Conservation (phyloP, 2,797 vertebrate species). For the Netta rufina region DNA sequence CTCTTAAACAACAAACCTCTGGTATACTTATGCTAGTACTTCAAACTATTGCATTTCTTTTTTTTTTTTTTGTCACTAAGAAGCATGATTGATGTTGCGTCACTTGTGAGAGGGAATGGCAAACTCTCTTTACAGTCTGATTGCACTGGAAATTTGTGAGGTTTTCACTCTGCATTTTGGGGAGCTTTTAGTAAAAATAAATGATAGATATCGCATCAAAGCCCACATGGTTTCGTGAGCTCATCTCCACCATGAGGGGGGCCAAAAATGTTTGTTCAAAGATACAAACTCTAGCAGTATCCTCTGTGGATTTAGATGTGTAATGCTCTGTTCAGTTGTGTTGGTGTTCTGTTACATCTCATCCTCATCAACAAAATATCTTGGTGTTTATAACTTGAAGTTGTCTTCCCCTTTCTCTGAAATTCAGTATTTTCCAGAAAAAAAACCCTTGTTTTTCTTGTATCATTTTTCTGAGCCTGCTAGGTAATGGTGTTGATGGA, state of each 20-base stretch:
- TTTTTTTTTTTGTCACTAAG: neutral
- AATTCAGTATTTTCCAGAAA: constrained; percentile 12
- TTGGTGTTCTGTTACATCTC: neutral
- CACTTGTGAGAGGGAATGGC: neutral
- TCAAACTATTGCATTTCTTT: neutral
- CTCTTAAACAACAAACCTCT: neutral
- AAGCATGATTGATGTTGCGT: neutral
- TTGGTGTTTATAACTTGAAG: neutral
- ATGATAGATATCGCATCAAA: neutral
- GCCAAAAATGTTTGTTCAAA: neutral
- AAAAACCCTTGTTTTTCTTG: neutral
- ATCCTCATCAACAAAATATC: neutral
- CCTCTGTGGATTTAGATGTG: neutral
- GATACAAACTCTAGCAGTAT: neutral
- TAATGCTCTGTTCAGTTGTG: neutral
- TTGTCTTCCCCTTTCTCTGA: neutral
- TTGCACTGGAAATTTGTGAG: neutral
- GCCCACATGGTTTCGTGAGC: neutral
- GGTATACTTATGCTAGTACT: neutral
- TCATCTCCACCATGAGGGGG: neutral
- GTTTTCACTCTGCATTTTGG: neutral
- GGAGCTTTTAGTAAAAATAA: constrained; percentile 7
- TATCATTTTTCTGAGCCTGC: neutral
- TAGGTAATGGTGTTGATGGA: neutral
- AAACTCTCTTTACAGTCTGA: neutral